Evolutionary conservation across 2,888 invertebrate genomes (phyloP).

Genomic region (Leucania comma): DNA sequence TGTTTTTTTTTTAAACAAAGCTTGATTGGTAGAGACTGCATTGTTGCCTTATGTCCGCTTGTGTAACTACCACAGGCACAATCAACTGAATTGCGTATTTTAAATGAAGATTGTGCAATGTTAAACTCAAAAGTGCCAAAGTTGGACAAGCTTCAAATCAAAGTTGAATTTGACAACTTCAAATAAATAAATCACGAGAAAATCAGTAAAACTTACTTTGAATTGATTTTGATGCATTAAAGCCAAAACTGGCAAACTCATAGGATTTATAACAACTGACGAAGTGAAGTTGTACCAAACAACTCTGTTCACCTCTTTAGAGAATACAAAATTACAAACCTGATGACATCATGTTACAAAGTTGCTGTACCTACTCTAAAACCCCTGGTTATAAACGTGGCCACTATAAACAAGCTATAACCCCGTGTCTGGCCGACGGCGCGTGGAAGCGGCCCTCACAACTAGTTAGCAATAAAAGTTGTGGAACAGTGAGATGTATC

Average conservation of each 20-base stretch:
- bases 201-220: background rate
- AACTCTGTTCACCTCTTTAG: background rate
- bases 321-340: slow-evolving; percentile 11
- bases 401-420: slow-evolving; percentile 8
- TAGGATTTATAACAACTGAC: background rate
- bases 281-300: background rate
- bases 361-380: slow-evolving; percentile 38
- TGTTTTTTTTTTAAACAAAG: too few relatives aligned
- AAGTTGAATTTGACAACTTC: background rate
- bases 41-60: too few relatives aligned
- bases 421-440: slow-evolving; percentile 20
- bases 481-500: slow-evolving; percentile 30
- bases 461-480: slow-evolving; percentile 44
- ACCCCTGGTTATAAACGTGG: slow-evolving; percentile 14
- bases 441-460: slow-evolving; percentile 15
- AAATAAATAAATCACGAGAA: background rate
- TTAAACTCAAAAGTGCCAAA: background rate
- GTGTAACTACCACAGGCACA: background rate
- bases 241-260: background rate
- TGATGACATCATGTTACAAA: slow-evolving; percentile 12
- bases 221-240: too few relatives aligned
- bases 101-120: background rate
- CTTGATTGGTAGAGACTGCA: too few relatives aligned
- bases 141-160: background rate
- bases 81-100: background rate